Percentiles rank a stretch among this genome's conserved stretches.
These are phyloP conservation scores for Geodia barretti DNA, from an alignment of 37 sponge, comb jelly and placozoan genomes.

Conservation along the genomic window DNA sequence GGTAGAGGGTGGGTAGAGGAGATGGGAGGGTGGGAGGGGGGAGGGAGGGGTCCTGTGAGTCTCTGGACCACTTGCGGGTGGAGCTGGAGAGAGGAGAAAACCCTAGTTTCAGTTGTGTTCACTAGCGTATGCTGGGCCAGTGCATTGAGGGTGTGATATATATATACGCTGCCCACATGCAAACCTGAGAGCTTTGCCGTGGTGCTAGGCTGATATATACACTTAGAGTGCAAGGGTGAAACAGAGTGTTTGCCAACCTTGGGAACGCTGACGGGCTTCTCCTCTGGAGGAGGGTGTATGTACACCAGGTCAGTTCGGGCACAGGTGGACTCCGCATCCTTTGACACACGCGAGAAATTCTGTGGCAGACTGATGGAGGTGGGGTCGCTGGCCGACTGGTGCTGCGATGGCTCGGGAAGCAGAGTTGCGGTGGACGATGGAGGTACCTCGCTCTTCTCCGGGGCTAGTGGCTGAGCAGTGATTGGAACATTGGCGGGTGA, in stretches of 20 bases:
- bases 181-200: too few relatives aligned
- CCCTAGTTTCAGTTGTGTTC: too few relatives aligned
- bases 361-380: slow-evolving; percentile 20
- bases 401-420: background rate
- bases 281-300: slow-evolving; percentile 39
- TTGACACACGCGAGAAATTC: slow-evolving; percentile 33
- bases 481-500: slow-evolving; percentile 32
- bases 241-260: background rate
- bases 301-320: slow-evolving; percentile 68
- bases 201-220: background rate
- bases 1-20: background rate
- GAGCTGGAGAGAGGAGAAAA: background rate
- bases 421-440: background rate
- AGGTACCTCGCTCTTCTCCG: slow-evolving; percentile 30
- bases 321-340: slow-evolving; percentile 48
- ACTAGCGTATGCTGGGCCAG: too few relatives aligned
- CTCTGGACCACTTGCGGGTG: background rate
- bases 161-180: too few relatives aligned
- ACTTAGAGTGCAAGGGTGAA: background rate
- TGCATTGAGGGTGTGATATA: too few relatives aligned
- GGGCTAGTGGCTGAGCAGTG: slow-evolving; percentile 8
- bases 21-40: slow-evolving; percentile 7
- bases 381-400: background rate
- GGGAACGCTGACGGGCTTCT: background rate
- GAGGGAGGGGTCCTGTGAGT: background rate